phyloP scores from a whole-genome alignment of 2,113 vertebrate species.

The Zosterops japonicus region DNA sequence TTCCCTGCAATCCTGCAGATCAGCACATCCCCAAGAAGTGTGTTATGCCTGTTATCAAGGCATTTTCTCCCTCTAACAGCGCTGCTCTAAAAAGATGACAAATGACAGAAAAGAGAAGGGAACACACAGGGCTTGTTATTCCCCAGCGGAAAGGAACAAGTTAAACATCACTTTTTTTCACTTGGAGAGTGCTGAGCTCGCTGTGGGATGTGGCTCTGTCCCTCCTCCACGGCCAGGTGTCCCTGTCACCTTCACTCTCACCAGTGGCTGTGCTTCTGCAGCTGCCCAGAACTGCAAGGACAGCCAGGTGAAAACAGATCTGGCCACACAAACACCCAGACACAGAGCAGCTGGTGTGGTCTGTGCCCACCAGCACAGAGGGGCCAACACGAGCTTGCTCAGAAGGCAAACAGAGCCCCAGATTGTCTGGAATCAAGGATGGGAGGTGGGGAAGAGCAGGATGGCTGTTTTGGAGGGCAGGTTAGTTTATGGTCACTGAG shows the following conservation, averaged over 20 bases:
- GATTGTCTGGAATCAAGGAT: accelerated
- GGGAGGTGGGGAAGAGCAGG: neutral
- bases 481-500: neutral
- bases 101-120: neutral
- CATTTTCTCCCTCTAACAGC: neutral
- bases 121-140: neutral
- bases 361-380: neutral
- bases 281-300: neutral
- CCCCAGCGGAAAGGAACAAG: neutral
- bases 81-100: neutral
- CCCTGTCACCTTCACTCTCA: neutral
- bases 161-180: neutral
- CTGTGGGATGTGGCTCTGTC: neutral
- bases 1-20: neutral
- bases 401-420: neutral
- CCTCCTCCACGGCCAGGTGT: neutral
- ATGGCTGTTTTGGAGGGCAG: neutral
- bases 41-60: neutral
- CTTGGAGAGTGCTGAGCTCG: neutral
- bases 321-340: too few species aligned
- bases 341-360: accelerated
- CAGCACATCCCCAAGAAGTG: neutral
- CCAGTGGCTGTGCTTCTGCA: neutral
- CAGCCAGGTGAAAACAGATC: neutral
- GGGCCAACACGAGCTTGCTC: accelerated